Evolutionary conservation across 2,888 invertebrate species (phyloP).

Genomic region (Griposia aprilina): DNA sequence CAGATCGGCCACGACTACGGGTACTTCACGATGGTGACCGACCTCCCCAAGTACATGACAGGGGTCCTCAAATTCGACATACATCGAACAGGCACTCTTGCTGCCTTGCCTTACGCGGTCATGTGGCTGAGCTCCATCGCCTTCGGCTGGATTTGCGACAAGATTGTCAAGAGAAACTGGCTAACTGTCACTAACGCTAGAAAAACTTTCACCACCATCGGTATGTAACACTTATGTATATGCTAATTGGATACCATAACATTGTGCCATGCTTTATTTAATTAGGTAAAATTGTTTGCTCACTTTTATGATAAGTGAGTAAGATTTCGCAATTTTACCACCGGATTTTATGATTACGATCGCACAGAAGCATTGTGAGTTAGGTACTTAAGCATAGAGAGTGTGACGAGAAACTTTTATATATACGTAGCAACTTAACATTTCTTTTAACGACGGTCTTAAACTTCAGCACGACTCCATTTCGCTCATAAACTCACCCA

Average conservation of each 20-base stretch:
- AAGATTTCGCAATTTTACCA: slow-evolving; percentile 26
- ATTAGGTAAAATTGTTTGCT: slow-evolving; percentile 60
- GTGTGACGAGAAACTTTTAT: slow-evolving; percentile 24
- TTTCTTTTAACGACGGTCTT: not conserved
- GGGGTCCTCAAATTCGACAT: slow-evolving; percentile 93
- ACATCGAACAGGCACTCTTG: slow-evolving; percentile 91
- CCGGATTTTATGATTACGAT: slow-evolving; percentile 36
- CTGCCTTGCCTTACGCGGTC: slow-evolving; percentile 92
- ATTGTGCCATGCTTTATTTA: slow-evolving; percentile 54
- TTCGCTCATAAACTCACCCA: slow-evolving; percentile 1
- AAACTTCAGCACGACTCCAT: not conserved
- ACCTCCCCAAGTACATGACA: slow-evolving; percentile 93
- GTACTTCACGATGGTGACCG: slow-evolving; percentile 93
- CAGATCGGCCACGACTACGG: slow-evolving; percentile 93
- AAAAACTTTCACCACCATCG: slow-evolving; percentile 93
- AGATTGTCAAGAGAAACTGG: slow-evolving; percentile 91
- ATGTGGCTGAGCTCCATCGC: slow-evolving; percentile 92
- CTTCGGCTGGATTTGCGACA: slow-evolving; percentile 93
- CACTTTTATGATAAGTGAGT: slow-evolving; percentile 46
- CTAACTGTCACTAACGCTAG: slow-evolving; percentile 91
- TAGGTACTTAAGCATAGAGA: not conserved
- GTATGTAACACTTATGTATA: slow-evolving; percentile 80
- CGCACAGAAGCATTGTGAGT: not conserved
- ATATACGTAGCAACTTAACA: not conserved
- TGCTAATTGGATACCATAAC: slow-evolving; percentile 60